These are phyloP conservation scores for Acanthisitta chloris DNA, from an alignment of 2,113 vertebrate species.

Conservation along the genomic window DNA sequence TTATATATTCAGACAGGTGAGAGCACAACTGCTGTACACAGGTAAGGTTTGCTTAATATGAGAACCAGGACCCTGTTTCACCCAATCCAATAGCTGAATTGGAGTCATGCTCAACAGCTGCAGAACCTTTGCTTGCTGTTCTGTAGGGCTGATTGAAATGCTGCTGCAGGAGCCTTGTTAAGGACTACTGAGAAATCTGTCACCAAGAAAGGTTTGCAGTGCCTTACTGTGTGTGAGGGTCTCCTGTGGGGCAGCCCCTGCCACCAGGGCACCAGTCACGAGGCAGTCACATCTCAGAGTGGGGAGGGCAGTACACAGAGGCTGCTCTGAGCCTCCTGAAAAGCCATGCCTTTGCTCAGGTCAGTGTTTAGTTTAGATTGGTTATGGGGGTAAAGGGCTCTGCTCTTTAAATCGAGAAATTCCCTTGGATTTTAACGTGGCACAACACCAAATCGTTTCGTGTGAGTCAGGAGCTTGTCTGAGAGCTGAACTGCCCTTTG, in stretches of 20 bases:
- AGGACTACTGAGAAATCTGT: background rate
- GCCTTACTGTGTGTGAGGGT: background rate
- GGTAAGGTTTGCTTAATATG: background rate
- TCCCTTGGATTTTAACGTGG: background rate
- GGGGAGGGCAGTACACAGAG: background rate
- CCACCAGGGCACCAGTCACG: no score
- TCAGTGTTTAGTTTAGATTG: background rate
- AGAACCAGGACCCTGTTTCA: background rate
- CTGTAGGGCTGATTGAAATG: background rate
- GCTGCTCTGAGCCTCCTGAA: background rate
- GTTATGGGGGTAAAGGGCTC: background rate
- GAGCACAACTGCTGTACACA: background rate
- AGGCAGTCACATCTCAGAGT: background rate
- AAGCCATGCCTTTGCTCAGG: background rate
- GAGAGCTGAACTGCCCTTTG: background rate
- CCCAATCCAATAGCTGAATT: background rate
- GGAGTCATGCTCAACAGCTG: background rate
- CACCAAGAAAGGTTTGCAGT: background rate
- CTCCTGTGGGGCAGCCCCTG: background rate
- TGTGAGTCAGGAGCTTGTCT: background rate
- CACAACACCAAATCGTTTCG: background rate
- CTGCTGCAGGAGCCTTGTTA: background rate
- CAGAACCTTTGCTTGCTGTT: background rate
- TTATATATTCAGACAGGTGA: slow-evolving; percentile 93
- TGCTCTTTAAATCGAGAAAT: background rate